Evolutionary conservation across 2,797 vertebrate genomes (phyloP).

Genomic region (Enteromius radiatus): DNA sequence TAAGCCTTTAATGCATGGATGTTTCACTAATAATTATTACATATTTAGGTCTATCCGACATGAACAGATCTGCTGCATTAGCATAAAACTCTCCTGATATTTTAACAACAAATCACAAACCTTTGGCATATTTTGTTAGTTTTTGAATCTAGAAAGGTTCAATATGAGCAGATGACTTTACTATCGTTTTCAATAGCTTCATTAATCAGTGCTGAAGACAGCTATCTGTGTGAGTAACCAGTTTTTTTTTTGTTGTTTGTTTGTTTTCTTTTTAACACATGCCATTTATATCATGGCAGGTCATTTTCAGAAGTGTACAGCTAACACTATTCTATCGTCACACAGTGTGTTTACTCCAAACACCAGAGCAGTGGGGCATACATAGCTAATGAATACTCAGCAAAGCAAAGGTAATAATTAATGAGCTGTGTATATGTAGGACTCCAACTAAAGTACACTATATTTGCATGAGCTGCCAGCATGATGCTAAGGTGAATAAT

Average conservation of each 20-base stretch:
- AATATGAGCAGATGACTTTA: neutral
- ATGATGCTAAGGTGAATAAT: neutral
- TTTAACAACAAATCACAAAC: neutral
- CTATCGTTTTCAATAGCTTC: neutral
- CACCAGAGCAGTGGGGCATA: neutral
- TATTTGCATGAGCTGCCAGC: neutral
- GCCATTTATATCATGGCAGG: conserved; percentile 18
- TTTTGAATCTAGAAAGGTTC: neutral
- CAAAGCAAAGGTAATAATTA: conserved; percentile 12
- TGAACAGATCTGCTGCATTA: neutral
- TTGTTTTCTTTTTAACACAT: neutral
- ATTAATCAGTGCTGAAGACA: neutral
- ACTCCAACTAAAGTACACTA: neutral
- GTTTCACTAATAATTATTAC: neutral
- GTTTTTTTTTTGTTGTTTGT: neutral
- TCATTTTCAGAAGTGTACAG: conserved; percentile 21
- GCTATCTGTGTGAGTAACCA: neutral
- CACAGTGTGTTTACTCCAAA: conserved; percentile 11
- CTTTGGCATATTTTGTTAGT: neutral
- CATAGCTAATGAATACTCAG: neutral
- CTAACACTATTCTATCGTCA: conserved; percentile 18
- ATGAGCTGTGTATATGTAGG: neutral
- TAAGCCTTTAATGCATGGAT: neutral
- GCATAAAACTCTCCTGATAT: neutral
- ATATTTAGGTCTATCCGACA: neutral